Conservation (phyloP, 1,140 invertebrate genomes). For the Telenomus remus region DNA sequence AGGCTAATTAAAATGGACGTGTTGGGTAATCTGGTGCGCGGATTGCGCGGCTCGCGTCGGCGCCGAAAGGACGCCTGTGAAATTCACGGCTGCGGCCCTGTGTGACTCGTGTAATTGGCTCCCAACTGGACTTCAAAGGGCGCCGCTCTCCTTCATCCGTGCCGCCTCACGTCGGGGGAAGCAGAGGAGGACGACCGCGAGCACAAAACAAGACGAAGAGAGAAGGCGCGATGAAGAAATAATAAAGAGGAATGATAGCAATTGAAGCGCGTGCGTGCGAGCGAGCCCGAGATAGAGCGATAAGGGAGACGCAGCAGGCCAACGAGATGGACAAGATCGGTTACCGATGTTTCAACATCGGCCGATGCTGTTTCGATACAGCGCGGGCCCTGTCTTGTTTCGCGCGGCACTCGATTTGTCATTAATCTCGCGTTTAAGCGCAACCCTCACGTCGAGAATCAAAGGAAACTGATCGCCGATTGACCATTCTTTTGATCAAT, state of each 20-base stretch:
- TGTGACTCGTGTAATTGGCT: constrained; percentile 77
- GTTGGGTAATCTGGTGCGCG: constrained; percentile 24
- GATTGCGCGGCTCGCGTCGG: constrained; percentile 60
- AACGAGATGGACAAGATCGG: constrained; percentile 72
- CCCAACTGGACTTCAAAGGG: constrained; percentile 76
- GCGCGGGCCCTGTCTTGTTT: constrained; percentile 68
- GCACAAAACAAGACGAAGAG: constrained; percentile 29
- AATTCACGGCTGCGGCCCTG: constrained; percentile 68
- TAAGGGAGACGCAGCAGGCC: constrained; percentile 25
- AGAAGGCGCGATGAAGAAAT: constrained; percentile 52
- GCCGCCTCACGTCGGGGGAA: constrained; percentile 70
- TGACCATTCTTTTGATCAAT: constrained; percentile 51
- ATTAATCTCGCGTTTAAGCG: constrained; percentile 63
- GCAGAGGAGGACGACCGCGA: constrained; percentile 39
- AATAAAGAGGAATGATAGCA: constrained; percentile 58
- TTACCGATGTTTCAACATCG: constrained; percentile 70
- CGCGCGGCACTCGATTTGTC: constrained; percentile 66
- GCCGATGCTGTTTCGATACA: constrained; percentile 70
- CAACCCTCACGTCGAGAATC: constrained; percentile 48
- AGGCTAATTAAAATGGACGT: constrained; percentile 51
- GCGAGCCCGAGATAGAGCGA: constrained; percentile 10
- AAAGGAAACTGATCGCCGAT: constrained; percentile 55
- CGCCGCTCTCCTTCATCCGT: constrained; percentile 75
- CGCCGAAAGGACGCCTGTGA: constrained; percentile 51
- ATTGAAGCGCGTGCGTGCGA: constrained; percentile 59